Conservation (phyloP, 2,797 vertebrate species). For the Leptatherina wallacei region DNA sequence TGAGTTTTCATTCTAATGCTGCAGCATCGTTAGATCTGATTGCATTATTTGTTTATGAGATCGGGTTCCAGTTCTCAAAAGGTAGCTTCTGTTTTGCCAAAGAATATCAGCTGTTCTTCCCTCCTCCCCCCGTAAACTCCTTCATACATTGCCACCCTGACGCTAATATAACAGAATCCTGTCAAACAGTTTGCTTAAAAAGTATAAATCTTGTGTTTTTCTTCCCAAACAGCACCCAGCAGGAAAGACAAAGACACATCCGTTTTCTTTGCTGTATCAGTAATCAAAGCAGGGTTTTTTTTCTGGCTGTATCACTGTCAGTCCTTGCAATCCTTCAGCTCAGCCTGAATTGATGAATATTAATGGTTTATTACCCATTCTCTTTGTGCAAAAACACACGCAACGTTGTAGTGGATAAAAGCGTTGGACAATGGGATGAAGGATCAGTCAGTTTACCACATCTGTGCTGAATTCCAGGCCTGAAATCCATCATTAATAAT, state of each 20-base stretch:
- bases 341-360: slow-evolving; percentile 75
- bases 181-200: slow-evolving; percentile 66
- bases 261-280: slow-evolving; percentile 73
- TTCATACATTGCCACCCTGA: slow-evolving; percentile 33
- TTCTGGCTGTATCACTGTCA: slow-evolving; percentile 65
- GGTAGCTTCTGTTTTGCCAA: slow-evolving; percentile 25
- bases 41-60: not conserved
- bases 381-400: slow-evolving; percentile 72
- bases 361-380: slow-evolving; percentile 79
- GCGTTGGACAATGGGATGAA: slow-evolving; percentile 66
- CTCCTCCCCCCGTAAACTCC: slow-evolving; percentile 21
- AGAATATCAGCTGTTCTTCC: slow-evolving; percentile 36
- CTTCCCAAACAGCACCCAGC: slow-evolving; percentile 21
- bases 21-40: not conserved
- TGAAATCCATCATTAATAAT: slow-evolving; percentile 66
- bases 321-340: slow-evolving; percentile 58
- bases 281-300: slow-evolving; percentile 75
- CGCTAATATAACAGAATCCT: slow-evolving; percentile 52
- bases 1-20: not conserved
- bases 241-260: slow-evolving; percentile 55
- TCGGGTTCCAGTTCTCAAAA: not conserved
- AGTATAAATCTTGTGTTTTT: slow-evolving; percentile 56
- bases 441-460: slow-evolving; percentile 72
- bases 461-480: slow-evolving; percentile 52
- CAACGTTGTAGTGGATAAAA: slow-evolving; percentile 70